phyloP scores from a whole-genome alignment of 2,797 vertebrate genomes.

The Crocodylus rhombifer region DNA sequence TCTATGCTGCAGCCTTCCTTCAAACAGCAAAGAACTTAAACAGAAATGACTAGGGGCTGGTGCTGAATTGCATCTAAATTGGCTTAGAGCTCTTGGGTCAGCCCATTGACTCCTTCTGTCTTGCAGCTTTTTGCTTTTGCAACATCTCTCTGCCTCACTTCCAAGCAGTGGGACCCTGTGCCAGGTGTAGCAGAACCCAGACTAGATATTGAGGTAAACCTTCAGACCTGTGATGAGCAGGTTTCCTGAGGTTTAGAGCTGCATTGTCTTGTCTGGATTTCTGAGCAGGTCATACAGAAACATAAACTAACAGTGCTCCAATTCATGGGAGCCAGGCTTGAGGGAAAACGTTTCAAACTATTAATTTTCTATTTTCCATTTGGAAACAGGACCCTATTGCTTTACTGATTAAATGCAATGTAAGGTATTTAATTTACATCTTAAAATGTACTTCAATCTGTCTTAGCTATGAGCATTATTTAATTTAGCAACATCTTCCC shows the following conservation, averaged over 20 bases:
- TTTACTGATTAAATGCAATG: constrained; percentile 34
- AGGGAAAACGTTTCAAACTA: not conserved
- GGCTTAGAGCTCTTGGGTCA: not conserved
- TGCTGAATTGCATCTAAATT: constrained; percentile 12
- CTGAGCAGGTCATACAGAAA: not conserved
- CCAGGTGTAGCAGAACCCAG: not conserved
- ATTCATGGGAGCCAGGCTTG: not conserved
- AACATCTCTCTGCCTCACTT: not conserved
- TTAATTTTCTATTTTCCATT: constrained; percentile 40
- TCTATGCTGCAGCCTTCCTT: not conserved
- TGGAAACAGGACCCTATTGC: constrained; percentile 38
- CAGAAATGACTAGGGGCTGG: not conserved
- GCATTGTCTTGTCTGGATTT: not conserved
- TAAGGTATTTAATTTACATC: constrained; percentile 31
- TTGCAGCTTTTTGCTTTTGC: not conserved
- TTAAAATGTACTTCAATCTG: constrained; percentile 52
- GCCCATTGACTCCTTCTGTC: not conserved
- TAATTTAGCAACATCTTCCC: constrained; percentile 10
- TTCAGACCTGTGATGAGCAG: not conserved
- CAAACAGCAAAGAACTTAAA: not conserved
- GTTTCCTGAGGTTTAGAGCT: not conserved
- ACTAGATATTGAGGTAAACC: not conserved
- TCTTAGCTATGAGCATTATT: constrained; percentile 42
- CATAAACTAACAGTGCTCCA: not conserved
- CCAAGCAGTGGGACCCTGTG: not conserved